Evolutionary conservation across 1,140 invertebrate species (phyloP).

Genomic region (Lepidotrigona ventralis): DNA sequence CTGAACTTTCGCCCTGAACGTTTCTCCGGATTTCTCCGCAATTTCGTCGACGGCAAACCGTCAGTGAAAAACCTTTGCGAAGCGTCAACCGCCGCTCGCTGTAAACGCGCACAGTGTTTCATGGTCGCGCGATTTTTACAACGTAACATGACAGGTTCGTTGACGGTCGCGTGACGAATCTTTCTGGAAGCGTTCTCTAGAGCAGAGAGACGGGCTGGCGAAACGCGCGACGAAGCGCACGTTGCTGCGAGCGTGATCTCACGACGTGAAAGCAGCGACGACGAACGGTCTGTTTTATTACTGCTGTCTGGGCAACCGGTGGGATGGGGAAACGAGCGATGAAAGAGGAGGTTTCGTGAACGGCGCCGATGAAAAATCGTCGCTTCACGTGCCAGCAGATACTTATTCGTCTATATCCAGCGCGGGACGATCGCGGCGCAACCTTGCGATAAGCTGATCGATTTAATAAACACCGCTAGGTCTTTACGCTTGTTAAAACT

Average conservation of each 20-base stretch:
- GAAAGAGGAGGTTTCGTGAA: slow-evolving; percentile 24
- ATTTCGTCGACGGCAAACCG: background rate
- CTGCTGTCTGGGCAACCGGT: slow-evolving; percentile 32
- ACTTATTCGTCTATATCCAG: slow-evolving; percentile 35
- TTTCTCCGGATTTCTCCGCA: too few species aligned
- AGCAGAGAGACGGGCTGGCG: background rate
- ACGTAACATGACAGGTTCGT: background rate
- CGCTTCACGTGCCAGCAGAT: slow-evolving; percentile 43
- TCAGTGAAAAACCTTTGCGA: background rate
- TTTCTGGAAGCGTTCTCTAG: background rate
- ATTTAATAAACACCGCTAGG: slow-evolving; percentile 43
- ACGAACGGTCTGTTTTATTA: slow-evolving; percentile 50
- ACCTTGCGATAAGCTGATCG: slow-evolving; percentile 17
- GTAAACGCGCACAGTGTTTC: background rate
- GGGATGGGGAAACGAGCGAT: slow-evolving; percentile 12
- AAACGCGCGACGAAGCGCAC: background rate
- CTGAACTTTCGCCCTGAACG: background rate
- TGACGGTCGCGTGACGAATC: slow-evolving; percentile 4
- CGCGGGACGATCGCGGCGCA: background rate
- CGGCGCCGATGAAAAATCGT: slow-evolving; percentile 50
- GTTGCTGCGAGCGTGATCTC: background rate
- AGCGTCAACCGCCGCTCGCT: background rate
- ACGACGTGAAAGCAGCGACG: background rate
- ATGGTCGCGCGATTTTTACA: background rate
- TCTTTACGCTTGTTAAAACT: slow-evolving; percentile 40